Base-by-base conservation (phyloP, 2,888 invertebrate species). In the Conchocele bisecta region DNA sequence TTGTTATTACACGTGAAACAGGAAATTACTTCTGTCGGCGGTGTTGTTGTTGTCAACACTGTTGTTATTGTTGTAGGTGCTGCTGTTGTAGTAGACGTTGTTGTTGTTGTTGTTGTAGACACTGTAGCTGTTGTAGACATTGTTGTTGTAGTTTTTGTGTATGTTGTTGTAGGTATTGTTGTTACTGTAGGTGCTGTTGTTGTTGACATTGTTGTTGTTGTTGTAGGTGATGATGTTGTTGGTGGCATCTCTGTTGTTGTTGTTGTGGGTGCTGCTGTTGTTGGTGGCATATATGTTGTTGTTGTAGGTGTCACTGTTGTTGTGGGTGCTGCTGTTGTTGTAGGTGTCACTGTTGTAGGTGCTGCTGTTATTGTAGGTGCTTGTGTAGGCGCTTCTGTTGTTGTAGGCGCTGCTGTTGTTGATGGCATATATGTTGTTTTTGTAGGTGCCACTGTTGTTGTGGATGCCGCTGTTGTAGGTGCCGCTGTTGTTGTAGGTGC, bases 1-100 rank as follows among this genome's bases (percentile, higher is more conserved):
- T 35, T 37, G 1, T n/a, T 4, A 1, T n/a, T 9, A 48, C 75
- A 75, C 3, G 41, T 44, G 46, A 48, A 75, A 59, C 75, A 75
- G 37, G 54, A 41, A 26, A 41, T 54, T 35, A 41, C 39, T 15
- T 54, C 54, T 39, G 41, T n/a, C 6, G 37, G 35, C 29, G 67
- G 60, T 24, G 28, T 44, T 20, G 54, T 28, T 46, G 59, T 59
- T 13, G 56, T 66, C 37, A 41, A 17, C 28, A 57, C 3, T n/a
- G 41, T 20, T 5, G 17, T 33, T 41, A 39, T 29, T 60, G 50
- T 51, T 33, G 20, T 46, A 3, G 37, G 15, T 17, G 37, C 1
- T 17, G 15, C 35, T 17, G 33, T 31, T 2, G 35, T 20, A 24
- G 37, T 24, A 20, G 33, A n/a, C 20, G 20, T 4, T 9, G 28